phyloP scores from a whole-genome alignment of 2,888 invertebrate genomes.

The Dicycla oo region DNA sequence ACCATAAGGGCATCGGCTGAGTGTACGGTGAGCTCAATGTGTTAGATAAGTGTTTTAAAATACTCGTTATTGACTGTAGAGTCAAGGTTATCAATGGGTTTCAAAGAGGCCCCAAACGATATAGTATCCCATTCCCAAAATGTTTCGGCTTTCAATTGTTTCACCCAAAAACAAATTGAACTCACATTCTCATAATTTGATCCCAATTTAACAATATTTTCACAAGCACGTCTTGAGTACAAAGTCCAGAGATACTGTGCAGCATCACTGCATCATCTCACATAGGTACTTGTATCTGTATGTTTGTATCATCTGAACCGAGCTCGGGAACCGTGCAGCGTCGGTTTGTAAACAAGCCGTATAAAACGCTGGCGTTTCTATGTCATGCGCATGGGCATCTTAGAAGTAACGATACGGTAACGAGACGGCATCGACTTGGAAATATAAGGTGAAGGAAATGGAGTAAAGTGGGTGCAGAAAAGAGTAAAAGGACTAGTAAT shows the following conservation, averaged over 20 bases:
- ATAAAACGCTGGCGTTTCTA: conserved; percentile 65
- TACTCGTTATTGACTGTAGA: conserved; percentile 5
- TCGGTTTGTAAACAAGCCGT: conserved; percentile 66
- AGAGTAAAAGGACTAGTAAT: not conserved
- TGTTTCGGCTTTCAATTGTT: not conserved
- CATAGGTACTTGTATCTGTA: conserved; percentile 42
- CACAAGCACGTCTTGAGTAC: conserved; percentile 3
- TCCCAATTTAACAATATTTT: conserved; percentile 17
- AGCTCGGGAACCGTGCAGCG: conserved; percentile 55
- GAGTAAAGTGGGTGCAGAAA: not conserved
- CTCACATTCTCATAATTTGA: not conserved
- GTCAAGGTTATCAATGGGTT: not conserved
- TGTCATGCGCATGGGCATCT: conserved; percentile 59
- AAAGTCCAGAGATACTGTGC: conserved; percentile 24
- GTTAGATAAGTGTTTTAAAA: conserved; percentile 17
- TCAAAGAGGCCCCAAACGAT: not conserved
- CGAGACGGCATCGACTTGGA: conserved; percentile 33
- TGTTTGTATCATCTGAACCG: conserved; percentile 45
- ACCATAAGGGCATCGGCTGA: conserved; percentile 1
- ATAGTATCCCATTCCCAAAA: not conserved
- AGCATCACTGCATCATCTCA: conserved; percentile 49
- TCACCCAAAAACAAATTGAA: not conserved
- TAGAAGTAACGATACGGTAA: conserved; percentile 34
- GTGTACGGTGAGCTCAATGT: not conserved
- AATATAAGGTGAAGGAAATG: not conserved